These are phyloP conservation scores for Drosophila quasianomalipes DNA, from an alignment of 2,888 invertebrate genomes.

Conservation along the genomic window DNA sequence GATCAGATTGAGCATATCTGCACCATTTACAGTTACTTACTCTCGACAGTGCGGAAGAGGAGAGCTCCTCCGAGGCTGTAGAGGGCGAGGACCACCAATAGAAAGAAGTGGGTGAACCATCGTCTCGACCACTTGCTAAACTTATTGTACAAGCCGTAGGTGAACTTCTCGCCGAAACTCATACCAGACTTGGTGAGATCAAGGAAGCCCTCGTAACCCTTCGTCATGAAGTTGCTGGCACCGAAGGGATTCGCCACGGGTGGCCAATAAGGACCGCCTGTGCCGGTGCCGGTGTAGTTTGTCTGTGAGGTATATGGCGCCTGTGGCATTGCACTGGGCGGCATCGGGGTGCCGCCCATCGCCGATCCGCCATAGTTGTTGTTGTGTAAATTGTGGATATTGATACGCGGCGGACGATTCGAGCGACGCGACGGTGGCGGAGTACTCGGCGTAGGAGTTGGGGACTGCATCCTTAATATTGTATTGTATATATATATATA, in stretches of 20 bases:
- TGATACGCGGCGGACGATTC: constrained; percentile 83
- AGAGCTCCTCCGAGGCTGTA: constrained; percentile 94
- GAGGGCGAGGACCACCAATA: constrained; percentile 90
- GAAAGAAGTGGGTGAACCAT: constrained; percentile 96
- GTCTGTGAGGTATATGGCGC: constrained; percentile 78
- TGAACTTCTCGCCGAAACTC: constrained; percentile 93
- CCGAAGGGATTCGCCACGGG: constrained; percentile 86
- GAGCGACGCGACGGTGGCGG: constrained; percentile 73
- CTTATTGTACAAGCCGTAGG: constrained; percentile 92
- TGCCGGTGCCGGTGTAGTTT: constrained; percentile 54
- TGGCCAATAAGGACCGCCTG: constrained; percentile 83
- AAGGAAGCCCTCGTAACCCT: constrained; percentile 92
- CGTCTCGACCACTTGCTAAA: constrained; percentile 91
- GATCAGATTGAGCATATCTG: not conserved
- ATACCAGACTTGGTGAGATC: constrained; percentile 93
- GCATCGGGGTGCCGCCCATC: constrained; percentile 66
- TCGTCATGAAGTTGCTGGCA: constrained; percentile 92
- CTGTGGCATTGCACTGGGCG: constrained; percentile 74
- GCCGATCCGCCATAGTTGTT: constrained; percentile 56
- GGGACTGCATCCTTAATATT: constrained; percentile 27
- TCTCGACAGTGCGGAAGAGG: constrained; percentile 92
- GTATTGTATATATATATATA: not conserved
- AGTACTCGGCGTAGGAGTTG: constrained; percentile 49
- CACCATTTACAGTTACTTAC: constrained; percentile 85
- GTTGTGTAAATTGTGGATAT: constrained; percentile 70